Conservation (phyloP, 1,140 invertebrate genomes). For the Zophobas morio region DNA sequence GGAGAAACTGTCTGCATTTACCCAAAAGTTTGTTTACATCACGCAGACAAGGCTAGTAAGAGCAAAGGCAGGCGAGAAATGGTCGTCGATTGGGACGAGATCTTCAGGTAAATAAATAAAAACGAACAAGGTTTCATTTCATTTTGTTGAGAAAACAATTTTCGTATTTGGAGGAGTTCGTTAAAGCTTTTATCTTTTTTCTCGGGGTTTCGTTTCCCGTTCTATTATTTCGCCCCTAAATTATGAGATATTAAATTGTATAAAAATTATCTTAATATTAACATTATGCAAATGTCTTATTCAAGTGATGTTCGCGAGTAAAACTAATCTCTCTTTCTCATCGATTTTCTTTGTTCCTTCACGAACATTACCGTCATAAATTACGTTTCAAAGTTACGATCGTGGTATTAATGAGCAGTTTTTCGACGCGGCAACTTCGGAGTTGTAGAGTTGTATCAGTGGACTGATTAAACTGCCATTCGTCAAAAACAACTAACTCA, state of each 20-base stretch:
- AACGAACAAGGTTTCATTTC: slow-evolving; percentile 24
- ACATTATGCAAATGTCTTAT: slow-evolving; percentile 15
- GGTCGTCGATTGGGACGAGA: slow-evolving; percentile 74
- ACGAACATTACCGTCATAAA: slow-evolving; percentile 33
- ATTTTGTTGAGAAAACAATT: slow-evolving; percentile 38
- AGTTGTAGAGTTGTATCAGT: no score
- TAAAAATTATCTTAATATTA: slow-evolving; percentile 39
- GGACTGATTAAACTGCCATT: no score
- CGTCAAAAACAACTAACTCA: no score
- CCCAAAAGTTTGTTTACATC: slow-evolving; percentile 77
- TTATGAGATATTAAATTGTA: slow-evolving; percentile 11
- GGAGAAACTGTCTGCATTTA: slow-evolving; percentile 80
- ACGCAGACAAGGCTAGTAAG: slow-evolving; percentile 71
- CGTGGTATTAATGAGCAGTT: slow-evolving; percentile 8
- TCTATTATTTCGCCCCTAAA: not conserved
- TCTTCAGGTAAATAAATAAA: slow-evolving; percentile 74
- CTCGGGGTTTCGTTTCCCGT: slow-evolving; percentile 1
- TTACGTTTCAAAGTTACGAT: slow-evolving; percentile 18
- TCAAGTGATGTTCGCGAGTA: slow-evolving; percentile 20
- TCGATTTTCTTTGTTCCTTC: slow-evolving; percentile 48
- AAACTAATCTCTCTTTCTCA: slow-evolving; percentile 35
- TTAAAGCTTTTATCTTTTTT: slow-evolving; percentile 22
- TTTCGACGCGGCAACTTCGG: not conserved
- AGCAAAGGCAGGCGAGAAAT: slow-evolving; percentile 65
- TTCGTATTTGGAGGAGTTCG: slow-evolving; percentile 25